phyloP scores from a whole-genome alignment of 2,113 vertebrate species.

The Melanocharis versteri region DNA sequence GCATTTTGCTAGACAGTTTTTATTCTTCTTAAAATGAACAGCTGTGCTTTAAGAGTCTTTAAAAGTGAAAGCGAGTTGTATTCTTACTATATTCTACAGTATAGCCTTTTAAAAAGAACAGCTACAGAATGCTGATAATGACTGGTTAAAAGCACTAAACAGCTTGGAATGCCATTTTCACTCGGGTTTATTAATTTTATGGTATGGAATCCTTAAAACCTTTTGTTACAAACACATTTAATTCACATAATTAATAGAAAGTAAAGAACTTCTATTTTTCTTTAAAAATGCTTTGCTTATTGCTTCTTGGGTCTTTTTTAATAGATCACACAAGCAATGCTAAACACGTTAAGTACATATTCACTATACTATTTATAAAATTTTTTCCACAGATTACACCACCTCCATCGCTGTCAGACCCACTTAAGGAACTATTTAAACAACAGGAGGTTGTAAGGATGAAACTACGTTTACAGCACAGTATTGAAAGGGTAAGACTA shows the following conservation, averaged over 20 bases:
- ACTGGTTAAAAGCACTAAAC: background rate
- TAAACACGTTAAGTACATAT: background rate
- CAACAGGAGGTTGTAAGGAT: slow-evolving; percentile 97
- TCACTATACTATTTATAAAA: background rate
- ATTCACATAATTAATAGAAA: background rate
- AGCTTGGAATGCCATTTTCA: background rate
- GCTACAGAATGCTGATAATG: background rate
- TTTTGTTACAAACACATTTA: background rate
- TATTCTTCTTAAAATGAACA: background rate
- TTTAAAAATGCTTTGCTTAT: background rate
- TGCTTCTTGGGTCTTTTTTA: background rate
- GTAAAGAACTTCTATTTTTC: background rate
- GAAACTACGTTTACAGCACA: slow-evolving; percentile 96
- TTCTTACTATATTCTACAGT: background rate
- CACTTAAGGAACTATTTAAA: slow-evolving; percentile 96
- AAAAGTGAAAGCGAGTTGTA: background rate
- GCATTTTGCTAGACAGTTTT: background rate
- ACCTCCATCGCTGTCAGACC: slow-evolving; percentile 92
- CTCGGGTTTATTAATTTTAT: background rate
- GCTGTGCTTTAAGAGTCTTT: background rate
- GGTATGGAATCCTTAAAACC: background rate
- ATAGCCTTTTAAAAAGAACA: background rate
- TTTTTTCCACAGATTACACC: slow-evolving; percentile 87
- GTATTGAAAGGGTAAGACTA: slow-evolving; percentile 90
- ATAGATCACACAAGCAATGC: background rate